A percentile compares a stretch with the other conserved stretches of the same genome.
These are phyloP conservation scores for Lamellibrachia luymesi DNA, from an alignment of 1,140 invertebrate species.

Conservation along the genomic window DNA sequence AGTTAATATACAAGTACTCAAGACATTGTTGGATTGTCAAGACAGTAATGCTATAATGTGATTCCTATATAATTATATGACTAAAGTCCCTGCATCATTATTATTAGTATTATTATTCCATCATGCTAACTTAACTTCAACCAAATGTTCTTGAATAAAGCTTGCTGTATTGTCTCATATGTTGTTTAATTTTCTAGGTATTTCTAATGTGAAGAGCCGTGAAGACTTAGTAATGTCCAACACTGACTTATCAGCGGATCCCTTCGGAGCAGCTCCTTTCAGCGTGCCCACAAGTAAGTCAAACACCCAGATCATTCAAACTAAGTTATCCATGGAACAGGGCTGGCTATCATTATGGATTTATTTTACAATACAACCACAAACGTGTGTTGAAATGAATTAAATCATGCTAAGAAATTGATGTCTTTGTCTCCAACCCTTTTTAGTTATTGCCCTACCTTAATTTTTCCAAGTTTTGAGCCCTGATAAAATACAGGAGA, in stretches of 20 bases:
- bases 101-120: neutral
- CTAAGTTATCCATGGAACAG: no score
- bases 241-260: conserved; percentile 58
- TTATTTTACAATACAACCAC: no score
- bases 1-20: neutral
- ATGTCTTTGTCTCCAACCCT: no score
- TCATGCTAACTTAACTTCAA: neutral
- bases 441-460: neutral
- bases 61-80: neutral
- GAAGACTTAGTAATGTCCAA: conserved; percentile 75
- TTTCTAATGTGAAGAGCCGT: conserved; percentile 73
- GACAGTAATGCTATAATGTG: neutral
- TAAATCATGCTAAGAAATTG: no score
- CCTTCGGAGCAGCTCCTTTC: conserved; percentile 79
- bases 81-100: neutral
- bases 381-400: no score
- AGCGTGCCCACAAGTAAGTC: conserved; percentile 61
- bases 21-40: neutral
- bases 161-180: neutral
- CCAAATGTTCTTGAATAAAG: neutral
- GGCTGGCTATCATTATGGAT: no score
- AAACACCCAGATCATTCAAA: no score
- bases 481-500: no score
- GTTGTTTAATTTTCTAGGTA: conserved; percentile 59
- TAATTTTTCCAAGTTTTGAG: no score